A percentile compares a stretch with the other conserved stretches of the same genome.
These are phyloP conservation scores for Taxidea taxus DNA, from an alignment of 2,113 vertebrate species.

Conservation along the genomic window DNA sequence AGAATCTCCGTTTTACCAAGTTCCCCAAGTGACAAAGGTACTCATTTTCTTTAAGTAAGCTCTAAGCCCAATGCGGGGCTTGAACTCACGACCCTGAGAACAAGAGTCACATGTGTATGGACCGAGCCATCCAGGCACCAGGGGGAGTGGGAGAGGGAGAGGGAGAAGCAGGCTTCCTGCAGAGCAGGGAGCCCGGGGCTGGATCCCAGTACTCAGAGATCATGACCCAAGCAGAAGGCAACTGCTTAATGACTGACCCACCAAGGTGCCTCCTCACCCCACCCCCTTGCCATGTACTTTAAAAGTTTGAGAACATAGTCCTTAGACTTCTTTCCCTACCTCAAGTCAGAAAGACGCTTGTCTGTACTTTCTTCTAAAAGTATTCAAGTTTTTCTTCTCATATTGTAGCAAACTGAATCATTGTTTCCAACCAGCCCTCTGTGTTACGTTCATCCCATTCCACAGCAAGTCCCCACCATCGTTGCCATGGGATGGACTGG, in stretches of 20 bases:
- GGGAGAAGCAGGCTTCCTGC: too few relatives aligned
- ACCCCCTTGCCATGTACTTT: too few relatives aligned
- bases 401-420: background rate
- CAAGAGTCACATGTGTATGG: background rate
- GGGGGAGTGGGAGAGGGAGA: too few relatives aligned
- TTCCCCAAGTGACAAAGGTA: background rate
- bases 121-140: background rate
- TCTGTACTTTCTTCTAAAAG: background rate
- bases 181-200: too few relatives aligned
- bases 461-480: background rate
- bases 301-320: background rate
- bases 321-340: background rate
- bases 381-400: background rate
- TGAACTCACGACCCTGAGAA: background rate
- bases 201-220: too few relatives aligned
- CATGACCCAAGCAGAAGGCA: too few relatives aligned
- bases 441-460: background rate
- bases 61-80: background rate
- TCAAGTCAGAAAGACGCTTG: background rate
- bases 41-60: background rate
- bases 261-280: too few relatives aligned
- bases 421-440: background rate
- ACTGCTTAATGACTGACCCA: too few relatives aligned
- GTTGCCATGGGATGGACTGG: accelerated
- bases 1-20: background rate